phyloP scores from a whole-genome alignment of 2,113 vertebrate genomes.

The Macquaria australasica region DNA sequence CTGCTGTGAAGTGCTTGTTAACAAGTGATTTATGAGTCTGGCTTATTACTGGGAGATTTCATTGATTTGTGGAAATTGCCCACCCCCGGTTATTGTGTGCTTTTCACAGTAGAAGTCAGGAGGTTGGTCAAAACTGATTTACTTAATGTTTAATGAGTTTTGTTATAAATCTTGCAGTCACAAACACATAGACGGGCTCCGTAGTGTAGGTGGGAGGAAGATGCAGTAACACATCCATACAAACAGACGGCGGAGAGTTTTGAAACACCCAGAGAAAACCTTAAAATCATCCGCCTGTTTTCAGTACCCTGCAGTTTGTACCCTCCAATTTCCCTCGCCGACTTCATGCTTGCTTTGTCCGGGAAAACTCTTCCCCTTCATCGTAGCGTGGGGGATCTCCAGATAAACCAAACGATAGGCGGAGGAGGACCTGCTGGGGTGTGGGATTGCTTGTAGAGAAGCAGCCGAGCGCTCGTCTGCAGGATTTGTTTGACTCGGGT shows the following conservation, averaged over 20 bases:
- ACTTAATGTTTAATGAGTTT: slow-evolving; percentile 65
- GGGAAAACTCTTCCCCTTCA: slow-evolving; percentile 43
- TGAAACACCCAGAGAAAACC: slow-evolving; percentile 10
- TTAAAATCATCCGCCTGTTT: slow-evolving; percentile 28
- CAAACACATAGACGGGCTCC: not conserved
- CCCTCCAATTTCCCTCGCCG: slow-evolving; percentile 49
- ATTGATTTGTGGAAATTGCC: slow-evolving; percentile 76
- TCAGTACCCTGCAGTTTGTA: slow-evolving; percentile 33
- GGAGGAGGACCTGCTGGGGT: slow-evolving; percentile 61
- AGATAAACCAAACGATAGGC: slow-evolving; percentile 66
- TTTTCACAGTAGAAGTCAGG: slow-evolving; percentile 60
- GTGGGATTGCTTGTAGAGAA: slow-evolving; percentile 77
- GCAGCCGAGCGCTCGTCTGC: slow-evolving; percentile 90
- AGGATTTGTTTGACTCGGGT: slow-evolving; percentile 99
- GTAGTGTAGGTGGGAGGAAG: not conserved
- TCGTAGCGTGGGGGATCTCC: slow-evolving; percentile 39
- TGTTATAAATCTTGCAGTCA: slow-evolving; percentile 49
- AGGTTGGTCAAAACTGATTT: slow-evolving; percentile 69
- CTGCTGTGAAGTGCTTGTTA: slow-evolving; percentile 72
- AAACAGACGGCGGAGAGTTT: slow-evolving; percentile 26
- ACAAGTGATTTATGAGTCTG: slow-evolving; percentile 72
- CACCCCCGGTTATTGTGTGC: slow-evolving; percentile 59
- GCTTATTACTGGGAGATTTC: slow-evolving; percentile 71
- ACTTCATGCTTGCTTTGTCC: slow-evolving; percentile 61
- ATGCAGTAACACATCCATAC: slow-evolving; percentile 13